phyloP scores from a whole-genome alignment of 2,797 vertebrate species.

The Lerista edwardsae region DNA sequence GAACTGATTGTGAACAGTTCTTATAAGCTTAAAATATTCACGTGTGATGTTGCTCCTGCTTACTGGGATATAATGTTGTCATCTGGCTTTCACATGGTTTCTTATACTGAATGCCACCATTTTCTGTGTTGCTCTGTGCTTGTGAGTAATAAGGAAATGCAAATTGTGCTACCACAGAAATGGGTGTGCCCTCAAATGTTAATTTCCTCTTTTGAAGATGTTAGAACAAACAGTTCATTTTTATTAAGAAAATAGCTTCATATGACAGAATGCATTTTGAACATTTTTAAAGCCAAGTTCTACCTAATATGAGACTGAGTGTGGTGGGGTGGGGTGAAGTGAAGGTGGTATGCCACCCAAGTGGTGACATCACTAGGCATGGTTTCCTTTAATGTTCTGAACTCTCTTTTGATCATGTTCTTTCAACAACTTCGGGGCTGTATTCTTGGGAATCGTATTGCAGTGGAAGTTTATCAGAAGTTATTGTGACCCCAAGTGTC shows the following conservation, averaged over 20 bases:
- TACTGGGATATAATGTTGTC: background rate
- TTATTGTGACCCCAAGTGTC: background rate
- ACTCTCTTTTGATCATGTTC: background rate
- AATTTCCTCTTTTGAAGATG: constrained; percentile 20
- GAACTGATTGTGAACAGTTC: background rate
- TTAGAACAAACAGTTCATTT: constrained; percentile 4
- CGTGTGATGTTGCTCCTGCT: background rate
- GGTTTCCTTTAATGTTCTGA: background rate
- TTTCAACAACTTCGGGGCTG: background rate
- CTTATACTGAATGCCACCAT: background rate
- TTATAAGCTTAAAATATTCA: background rate
- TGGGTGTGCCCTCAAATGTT: constrained; percentile 18
- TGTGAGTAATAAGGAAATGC: constrained; percentile 4
- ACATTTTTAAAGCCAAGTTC: background rate
- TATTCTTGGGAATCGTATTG: background rate
- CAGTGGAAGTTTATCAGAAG: background rate
- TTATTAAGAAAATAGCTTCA: constrained; percentile 1
- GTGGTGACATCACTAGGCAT: background rate
- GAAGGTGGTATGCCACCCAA: constrained; percentile 8
- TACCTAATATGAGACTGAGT: background rate
- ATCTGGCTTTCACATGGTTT: constrained; percentile 1
- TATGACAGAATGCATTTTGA: constrained; percentile 7
- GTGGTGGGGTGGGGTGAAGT: too few species aligned
- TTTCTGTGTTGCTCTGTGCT: constrained; percentile 13
- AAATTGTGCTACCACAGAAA: constrained; percentile 1